Evolutionary conservation across 2,888 invertebrate genomes (phyloP).

Genomic region (Xylocampa areola): DNA sequence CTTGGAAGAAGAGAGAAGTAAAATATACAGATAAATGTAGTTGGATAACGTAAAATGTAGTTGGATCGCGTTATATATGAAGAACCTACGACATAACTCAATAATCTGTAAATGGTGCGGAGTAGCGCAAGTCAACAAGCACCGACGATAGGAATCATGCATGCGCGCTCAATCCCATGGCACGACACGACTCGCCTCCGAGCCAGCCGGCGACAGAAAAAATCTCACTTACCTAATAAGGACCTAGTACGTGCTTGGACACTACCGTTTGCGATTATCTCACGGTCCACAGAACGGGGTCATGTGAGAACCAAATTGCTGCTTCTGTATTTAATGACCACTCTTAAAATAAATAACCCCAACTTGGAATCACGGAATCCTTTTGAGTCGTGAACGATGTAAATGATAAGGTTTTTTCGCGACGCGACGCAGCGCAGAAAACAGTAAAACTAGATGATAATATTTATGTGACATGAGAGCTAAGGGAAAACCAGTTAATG

Average conservation of each 20-base stretch:
- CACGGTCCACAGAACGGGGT: constrained; percentile 84
- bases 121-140: constrained; percentile 58
- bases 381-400: constrained; percentile 73
- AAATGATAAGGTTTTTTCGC: constrained; percentile 75
- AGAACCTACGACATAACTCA: constrained; percentile 58
- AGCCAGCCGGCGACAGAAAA: constrained; percentile 73
- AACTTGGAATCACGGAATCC: constrained; percentile 75
- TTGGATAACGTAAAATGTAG: too few relatives aligned
- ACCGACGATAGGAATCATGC: constrained; percentile 68
- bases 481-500: constrained; percentile 67
- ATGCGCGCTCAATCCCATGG: constrained; percentile 75
- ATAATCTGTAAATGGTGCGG: constrained; percentile 66
- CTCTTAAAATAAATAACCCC: constrained; percentile 73
- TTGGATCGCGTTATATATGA: constrained; percentile 37
- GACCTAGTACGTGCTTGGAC: constrained; percentile 83
- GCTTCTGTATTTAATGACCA: constrained; percentile 76
- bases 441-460: constrained; percentile 68
- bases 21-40: too few relatives aligned
- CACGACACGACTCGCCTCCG: constrained; percentile 59
- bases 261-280: constrained; percentile 87
- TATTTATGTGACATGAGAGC: constrained; percentile 64
- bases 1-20: constrained; percentile 16
- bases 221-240: constrained; percentile 83
- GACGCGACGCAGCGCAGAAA: constrained; percentile 60
- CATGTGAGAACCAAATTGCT: constrained; percentile 82